These are phyloP conservation scores for Pseudomyrmex sp. DNA, from an alignment of 1,140 invertebrate species.

Conservation along the genomic window DNA sequence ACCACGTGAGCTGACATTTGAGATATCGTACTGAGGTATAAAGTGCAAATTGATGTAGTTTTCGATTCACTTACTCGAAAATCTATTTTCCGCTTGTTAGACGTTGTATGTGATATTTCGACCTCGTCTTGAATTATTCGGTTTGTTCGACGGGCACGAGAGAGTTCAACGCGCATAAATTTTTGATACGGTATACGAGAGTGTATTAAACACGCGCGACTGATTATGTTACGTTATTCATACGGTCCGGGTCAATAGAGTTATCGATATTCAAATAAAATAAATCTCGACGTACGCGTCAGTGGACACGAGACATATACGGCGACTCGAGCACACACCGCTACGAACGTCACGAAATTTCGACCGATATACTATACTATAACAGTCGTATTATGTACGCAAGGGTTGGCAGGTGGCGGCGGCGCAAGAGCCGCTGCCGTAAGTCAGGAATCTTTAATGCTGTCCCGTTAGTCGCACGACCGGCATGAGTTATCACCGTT, in stretches of 20 bases:
- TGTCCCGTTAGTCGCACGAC: slow-evolving; percentile 74
- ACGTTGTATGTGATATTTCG: neutral
- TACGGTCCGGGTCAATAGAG: no score
- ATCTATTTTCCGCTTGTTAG: neutral
- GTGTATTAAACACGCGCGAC: neutral
- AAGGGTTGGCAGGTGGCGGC: slow-evolving; percentile 53
- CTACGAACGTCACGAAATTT: slow-evolving; percentile 37
- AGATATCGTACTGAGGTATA: neutral
- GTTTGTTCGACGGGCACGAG: neutral
- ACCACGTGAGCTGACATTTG: neutral
- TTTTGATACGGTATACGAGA: neutral
- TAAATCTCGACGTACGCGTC: slow-evolving; percentile 8
- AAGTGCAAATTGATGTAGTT: slow-evolving; percentile 13
- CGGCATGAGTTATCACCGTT: slow-evolving; percentile 77
- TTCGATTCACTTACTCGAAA: neutral
- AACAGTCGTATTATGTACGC: slow-evolving; percentile 49
- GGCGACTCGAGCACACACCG: neutral
- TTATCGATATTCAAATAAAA: neutral
- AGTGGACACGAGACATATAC: neutral
- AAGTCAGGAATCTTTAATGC: slow-evolving; percentile 78
- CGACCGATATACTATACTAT: slow-evolving; percentile 3
- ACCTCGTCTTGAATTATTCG: neutral
- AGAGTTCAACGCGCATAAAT: neutral
- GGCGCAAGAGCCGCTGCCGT: slow-evolving; percentile 59
- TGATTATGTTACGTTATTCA: neutral